Percentiles rank a stretch among this genome's conserved stretches.
Conservation (phyloP, 2,113 vertebrate genomes). For the Tupaia chinensis region DNA sequence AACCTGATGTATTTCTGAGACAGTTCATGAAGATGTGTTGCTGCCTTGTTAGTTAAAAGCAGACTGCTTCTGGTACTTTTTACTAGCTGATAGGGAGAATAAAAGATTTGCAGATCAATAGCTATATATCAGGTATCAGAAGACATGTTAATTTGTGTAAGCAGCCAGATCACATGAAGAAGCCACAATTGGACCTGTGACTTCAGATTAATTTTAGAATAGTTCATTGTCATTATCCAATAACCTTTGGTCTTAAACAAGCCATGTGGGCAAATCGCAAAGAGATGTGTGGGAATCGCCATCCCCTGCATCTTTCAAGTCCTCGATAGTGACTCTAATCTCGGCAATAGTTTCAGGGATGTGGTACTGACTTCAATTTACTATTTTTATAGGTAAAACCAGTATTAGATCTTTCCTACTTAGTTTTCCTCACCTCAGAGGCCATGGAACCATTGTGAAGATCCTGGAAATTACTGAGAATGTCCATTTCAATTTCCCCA, state of each 20-base stretch:
- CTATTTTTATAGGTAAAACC: not conserved
- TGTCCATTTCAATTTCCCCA: not conserved
- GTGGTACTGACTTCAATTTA: not conserved
- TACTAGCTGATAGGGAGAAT: not conserved
- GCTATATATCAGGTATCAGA: not conserved
- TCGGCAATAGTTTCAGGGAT: not conserved
- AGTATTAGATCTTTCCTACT: not conserved
- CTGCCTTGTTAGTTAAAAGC: not conserved
- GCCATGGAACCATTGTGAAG: not conserved
- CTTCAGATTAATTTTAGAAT: not conserved
- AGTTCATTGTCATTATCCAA: not conserved
- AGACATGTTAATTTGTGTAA: not conserved
- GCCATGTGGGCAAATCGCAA: not conserved
- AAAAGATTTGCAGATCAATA: not conserved
- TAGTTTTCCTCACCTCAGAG: not conserved
- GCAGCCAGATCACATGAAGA: not conserved
- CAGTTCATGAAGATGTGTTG: not conserved
- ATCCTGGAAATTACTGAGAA: not conserved
- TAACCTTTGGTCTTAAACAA: not conserved
- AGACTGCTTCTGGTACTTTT: not conserved
- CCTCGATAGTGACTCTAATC: not conserved
- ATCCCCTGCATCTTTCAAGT: not conserved
- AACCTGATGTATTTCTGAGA: not conserved
- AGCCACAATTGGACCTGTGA: not conserved
- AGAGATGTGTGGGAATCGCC: not conserved